phyloP scores from a whole-genome alignment of 2,888 invertebrate genomes.

The Coleophora deauratella region DNA sequence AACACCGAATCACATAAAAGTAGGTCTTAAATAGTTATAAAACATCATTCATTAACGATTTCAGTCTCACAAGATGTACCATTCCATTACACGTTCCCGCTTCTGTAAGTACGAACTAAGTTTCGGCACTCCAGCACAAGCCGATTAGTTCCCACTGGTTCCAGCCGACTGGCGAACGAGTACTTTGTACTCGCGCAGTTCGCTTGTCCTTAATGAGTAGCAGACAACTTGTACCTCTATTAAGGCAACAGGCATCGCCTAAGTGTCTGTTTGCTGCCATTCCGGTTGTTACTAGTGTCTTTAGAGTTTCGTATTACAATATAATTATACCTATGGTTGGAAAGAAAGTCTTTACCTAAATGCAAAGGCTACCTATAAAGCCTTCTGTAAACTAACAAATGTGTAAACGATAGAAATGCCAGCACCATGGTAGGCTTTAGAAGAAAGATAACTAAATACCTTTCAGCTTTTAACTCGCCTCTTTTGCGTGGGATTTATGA shows the following conservation, averaged over 20 bases:
- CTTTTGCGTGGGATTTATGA: no score
- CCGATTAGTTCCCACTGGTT: slow-evolving; percentile 50
- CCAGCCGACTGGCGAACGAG: slow-evolving; percentile 33
- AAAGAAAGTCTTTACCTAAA: no score
- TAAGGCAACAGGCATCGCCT: slow-evolving; percentile 65
- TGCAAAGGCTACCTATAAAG: no score
- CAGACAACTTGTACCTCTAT: slow-evolving; percentile 67
- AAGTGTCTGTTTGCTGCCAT: slow-evolving; percentile 38
- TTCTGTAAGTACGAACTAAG: slow-evolving; percentile 25
- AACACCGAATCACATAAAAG: no score
- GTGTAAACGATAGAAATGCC: no score
- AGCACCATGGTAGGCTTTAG: no score
- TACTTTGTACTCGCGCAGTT: slow-evolving; percentile 60
- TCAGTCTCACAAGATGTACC: background rate
- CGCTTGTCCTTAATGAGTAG: slow-evolving; percentile 71
- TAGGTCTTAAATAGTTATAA: no score
- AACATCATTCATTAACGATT: background rate
- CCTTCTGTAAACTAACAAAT: no score
- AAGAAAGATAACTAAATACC: no score
- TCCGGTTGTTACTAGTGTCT: slow-evolving; percentile 11
- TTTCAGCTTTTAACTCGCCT: no score
- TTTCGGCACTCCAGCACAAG: slow-evolving; percentile 38
- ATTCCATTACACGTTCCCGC: background rate
- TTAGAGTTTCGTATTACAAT: background rate
- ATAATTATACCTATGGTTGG: no score